Conservation (phyloP, 2,113 vertebrate genomes). For the Leucosticte australis region DNA sequence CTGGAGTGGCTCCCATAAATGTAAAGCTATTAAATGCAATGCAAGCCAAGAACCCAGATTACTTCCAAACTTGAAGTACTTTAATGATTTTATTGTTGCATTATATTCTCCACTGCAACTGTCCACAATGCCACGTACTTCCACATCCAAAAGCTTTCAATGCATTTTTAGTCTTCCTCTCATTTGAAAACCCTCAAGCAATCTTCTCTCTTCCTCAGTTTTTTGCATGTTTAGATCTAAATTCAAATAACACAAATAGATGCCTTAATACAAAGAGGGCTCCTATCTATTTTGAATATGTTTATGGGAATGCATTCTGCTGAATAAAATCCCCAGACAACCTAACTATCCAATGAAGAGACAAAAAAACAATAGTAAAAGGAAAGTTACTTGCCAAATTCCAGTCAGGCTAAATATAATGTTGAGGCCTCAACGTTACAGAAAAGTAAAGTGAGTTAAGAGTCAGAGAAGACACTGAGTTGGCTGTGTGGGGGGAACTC, state of each 20-base stretch:
- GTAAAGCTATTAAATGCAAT: constrained; percentile 63
- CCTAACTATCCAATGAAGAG: constrained; percentile 11
- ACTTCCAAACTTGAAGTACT: constrained; percentile 62
- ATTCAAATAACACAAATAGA: constrained; percentile 31
- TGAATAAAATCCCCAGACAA: constrained; percentile 62
- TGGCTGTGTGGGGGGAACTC: background rate
- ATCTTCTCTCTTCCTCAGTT: background rate
- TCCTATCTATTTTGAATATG: constrained; percentile 43
- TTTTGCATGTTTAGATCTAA: constrained; percentile 29
- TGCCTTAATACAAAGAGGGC: constrained; percentile 1
- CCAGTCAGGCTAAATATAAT: constrained; percentile 51
- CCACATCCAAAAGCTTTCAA: constrained; percentile 53
- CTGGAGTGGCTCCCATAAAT: constrained; percentile 63
- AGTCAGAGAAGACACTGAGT: background rate
- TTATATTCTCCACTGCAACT: constrained; percentile 57
- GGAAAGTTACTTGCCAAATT: constrained; percentile 47
- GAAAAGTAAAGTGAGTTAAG: background rate
- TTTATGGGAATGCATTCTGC: constrained; percentile 57
- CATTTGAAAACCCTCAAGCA: background rate
- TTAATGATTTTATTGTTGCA: constrained; percentile 68
- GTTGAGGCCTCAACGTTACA: background rate
- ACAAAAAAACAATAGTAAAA: constrained; percentile 27
- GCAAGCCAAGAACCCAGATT: constrained; percentile 59
- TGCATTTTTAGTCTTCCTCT: constrained; percentile 30
- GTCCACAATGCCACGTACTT: constrained; percentile 50